Percentiles rank a stretch among this genome's conserved stretches.
phyloP scores from a whole-genome alignment of 92 coral and sea anemone genomes.

The Micromussa lordhowensis region DNA sequence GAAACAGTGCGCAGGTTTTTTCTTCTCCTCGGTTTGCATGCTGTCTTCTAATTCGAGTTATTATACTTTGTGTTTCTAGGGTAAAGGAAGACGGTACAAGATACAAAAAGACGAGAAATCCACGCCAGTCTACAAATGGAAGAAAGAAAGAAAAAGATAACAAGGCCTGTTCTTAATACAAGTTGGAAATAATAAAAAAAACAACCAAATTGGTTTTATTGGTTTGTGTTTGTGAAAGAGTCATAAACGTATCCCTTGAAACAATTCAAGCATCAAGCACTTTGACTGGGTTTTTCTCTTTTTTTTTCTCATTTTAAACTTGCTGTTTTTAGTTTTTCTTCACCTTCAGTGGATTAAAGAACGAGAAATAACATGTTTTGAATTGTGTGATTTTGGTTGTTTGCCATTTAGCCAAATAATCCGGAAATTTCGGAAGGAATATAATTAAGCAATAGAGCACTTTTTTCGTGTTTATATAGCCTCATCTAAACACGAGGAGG shows the following conservation, averaged over 20 bases:
- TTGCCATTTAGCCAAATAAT: no score
- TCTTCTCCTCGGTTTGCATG: not conserved
- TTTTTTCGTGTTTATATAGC: no score
- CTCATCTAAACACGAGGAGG: no score
- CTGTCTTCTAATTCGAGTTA: no score
- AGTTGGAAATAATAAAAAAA: not conserved
- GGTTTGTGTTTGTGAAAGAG: not conserved
- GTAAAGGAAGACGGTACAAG: constrained; percentile 85
- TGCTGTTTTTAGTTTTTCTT: no score
- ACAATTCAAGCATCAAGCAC: not conserved
- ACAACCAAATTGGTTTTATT: not conserved
- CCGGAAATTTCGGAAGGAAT: no score
- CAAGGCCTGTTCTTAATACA: not conserved
- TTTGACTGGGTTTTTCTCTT: not conserved
- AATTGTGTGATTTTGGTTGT: no score
- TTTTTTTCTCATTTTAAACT: no score
- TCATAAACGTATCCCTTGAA: not conserved
- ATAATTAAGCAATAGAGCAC: no score
- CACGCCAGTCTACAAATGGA: constrained; percentile 87
- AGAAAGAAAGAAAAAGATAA: constrained; percentile 83
- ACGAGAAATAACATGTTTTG: no score
- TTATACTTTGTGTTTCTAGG: constrained; percentile 47
- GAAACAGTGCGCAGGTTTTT: no score
- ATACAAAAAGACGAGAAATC: constrained; percentile 63
- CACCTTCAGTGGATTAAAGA: no score